Base-by-base conservation (phyloP, 2,888 invertebrate species). In the Acanthococcus lagerstroemiae region DNA sequence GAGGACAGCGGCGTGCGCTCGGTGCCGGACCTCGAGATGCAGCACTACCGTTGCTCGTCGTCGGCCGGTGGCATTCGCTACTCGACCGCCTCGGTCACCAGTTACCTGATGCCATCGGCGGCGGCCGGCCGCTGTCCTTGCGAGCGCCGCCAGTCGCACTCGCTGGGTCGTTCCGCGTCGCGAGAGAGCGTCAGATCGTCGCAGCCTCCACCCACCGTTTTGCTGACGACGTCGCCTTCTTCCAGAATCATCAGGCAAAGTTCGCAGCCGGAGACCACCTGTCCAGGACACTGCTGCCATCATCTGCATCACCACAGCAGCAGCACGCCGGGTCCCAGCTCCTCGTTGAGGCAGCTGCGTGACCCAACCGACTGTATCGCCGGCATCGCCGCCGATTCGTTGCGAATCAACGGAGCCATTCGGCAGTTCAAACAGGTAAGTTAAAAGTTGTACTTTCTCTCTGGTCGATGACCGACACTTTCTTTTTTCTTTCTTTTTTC, bases 351-450 rank as follows among this genome's bases (percentile, higher is more conserved):
- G 74, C 91, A 92, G 76, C 80, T 92, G 66, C 82, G 89, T 71
- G 88, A 88, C 79, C 85, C 86, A 54, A 84, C 84, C 69, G 91
- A 91, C 75, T 90, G 90, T 71, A 90, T 95, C 70, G 94, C 94
- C 55, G 92, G 92, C 75, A 95, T 96, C 74, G 95, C 95, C 22
- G 93, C 93, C 58, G 95, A 95, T 79, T 94, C 94, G 67, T 83
- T 95, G 72, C 83, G 95, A 74, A 92, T 95, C 79, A 95, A 95
- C 80, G 96, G 95, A 70, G 95, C 94, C 74, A 91, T 95, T 83
- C 84, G 93, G 72, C 93, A 92, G 76, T 95, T 95, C 80, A 92
- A 91, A 79, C 94, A 95, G 87, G 92, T 92, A 83, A 67, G 68
- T 25, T 25, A 5, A 17, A n/a, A 17, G 37, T 45, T 44, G 15